Conservation (phyloP, 2,113 vertebrate genomes). For the Rhynchomys soricoides region DNA sequence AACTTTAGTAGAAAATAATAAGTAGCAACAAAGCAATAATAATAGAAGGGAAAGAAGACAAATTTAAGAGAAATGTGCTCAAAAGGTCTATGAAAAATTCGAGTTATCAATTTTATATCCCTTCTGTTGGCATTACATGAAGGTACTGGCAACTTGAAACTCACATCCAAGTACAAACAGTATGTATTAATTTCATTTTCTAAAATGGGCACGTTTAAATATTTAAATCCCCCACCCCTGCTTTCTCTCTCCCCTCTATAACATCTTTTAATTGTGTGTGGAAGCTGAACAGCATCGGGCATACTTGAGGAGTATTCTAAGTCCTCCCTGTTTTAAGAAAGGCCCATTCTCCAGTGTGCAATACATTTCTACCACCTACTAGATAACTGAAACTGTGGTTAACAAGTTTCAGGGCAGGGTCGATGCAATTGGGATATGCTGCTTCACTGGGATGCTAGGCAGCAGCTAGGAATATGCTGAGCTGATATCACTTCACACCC, state of each 20-base stretch:
- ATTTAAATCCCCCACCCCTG: not conserved
- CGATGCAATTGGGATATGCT: no score
- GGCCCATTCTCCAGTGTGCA: not conserved
- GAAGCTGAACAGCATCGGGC: not conserved
- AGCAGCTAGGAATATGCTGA: no score
- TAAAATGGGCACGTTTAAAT: not conserved
- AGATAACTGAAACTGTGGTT: not conserved
- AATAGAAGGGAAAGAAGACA: no score
- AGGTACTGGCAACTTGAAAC: not conserved
- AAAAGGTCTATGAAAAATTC: not conserved
- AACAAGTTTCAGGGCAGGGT: not conserved
- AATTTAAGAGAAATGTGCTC: not conserved
- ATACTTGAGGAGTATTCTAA: not conserved
- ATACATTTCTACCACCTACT: not conserved
- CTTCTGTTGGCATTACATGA: not conserved
- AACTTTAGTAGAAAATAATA: not conserved
- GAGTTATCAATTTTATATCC: not conserved
- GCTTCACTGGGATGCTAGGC: rapidly evolving
- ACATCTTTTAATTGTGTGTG: not conserved
- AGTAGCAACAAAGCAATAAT: no score
- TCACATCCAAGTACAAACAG: not conserved
- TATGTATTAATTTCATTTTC: not conserved
- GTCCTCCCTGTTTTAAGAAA: not conserved
- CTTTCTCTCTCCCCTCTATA: not conserved
- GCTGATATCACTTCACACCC: not conserved